These are phyloP conservation scores for Carcina quercana DNA, from an alignment of 2,888 invertebrate species.

Conservation along the genomic window DNA sequence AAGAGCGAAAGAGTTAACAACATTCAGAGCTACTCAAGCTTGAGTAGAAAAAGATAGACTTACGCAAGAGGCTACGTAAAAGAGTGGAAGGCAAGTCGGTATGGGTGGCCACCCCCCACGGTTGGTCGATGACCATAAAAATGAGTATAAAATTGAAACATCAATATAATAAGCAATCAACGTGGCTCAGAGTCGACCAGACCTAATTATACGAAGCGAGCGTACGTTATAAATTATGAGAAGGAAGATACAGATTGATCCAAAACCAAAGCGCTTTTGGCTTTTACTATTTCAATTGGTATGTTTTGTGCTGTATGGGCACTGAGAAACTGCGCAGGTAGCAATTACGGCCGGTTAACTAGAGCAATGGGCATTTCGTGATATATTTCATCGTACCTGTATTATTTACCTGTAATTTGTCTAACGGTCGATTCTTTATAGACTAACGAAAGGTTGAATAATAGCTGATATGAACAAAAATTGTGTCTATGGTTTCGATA, in stretches of 20 bases:
- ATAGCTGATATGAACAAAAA: no score
- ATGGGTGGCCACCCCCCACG: constrained; percentile 75
- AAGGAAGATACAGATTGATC: constrained; percentile 56
- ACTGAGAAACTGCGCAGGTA: no score
- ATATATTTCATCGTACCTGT: no score
- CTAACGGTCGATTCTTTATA: no score
- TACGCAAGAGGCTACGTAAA: constrained; percentile 26
- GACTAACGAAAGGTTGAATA: no score
- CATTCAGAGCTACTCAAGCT: constrained; percentile 36
- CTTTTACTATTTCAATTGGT: not conserved
- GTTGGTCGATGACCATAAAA: constrained; percentile 75
- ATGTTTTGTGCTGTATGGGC: not conserved
- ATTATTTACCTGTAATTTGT: no score
- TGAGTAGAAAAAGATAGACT: constrained; percentile 45
- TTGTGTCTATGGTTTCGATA: no score
- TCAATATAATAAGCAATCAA: constrained; percentile 75
- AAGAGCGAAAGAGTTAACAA: constrained; percentile 37
- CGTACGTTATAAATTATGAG: constrained; percentile 64
- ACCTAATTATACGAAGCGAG: constrained; percentile 68
- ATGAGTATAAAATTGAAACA: constrained; percentile 75
- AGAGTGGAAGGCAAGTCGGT: constrained; percentile 38
- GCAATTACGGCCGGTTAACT: no score
- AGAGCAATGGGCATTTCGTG: no score
- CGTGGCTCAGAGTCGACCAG: constrained; percentile 42
- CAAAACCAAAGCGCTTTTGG: constrained; percentile 27